Conservation (phyloP, 2,888 invertebrate genomes). For the Arctia plantaginis region DNA sequence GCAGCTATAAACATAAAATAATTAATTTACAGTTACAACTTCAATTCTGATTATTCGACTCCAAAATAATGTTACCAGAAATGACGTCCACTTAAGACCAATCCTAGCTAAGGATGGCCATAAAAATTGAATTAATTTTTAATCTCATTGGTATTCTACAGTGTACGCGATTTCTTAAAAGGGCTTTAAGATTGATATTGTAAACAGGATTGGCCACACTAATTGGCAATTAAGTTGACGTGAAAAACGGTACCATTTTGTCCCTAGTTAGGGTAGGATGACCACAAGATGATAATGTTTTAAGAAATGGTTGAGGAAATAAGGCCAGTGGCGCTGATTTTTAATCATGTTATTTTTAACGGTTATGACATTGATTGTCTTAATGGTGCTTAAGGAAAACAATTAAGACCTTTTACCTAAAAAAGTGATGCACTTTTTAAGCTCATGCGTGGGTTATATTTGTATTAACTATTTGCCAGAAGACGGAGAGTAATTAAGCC, state of each 20-base stretch:
- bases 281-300: slow-evolving; percentile 28
- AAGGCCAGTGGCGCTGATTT: slow-evolving; percentile 22
- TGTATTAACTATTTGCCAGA: too few relatives aligned
- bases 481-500: too few relatives aligned
- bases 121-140: slow-evolving; percentile 24
- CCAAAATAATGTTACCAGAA: slow-evolving; percentile 11
- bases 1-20: neutral
- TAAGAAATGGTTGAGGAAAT: slow-evolving; percentile 34
- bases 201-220: slow-evolving; percentile 55
- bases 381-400: too few relatives aligned
- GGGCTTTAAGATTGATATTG: slow-evolving; percentile 44
- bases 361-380: too few relatives aligned
- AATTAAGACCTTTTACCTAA: too few relatives aligned
- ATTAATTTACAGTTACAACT: neutral
- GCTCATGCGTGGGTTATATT: too few relatives aligned
- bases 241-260: slow-evolving; percentile 57
- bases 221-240: slow-evolving; percentile 66
- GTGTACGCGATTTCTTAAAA: slow-evolving; percentile 31
- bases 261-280: slow-evolving; percentile 26
- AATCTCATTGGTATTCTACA: slow-evolving; percentile 41
- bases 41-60: neutral
- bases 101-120: slow-evolving; percentile 11
- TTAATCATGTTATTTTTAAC: slow-evolving; percentile 22
- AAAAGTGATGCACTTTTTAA: too few relatives aligned
- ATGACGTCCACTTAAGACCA: slow-evolving; percentile 11